A percentile compares a stretch with the other conserved stretches of the same genome.
These are phyloP conservation scores for Lacerta agilis DNA, from an alignment of 2,797 vertebrate genomes.

Conservation along the genomic window DNA sequence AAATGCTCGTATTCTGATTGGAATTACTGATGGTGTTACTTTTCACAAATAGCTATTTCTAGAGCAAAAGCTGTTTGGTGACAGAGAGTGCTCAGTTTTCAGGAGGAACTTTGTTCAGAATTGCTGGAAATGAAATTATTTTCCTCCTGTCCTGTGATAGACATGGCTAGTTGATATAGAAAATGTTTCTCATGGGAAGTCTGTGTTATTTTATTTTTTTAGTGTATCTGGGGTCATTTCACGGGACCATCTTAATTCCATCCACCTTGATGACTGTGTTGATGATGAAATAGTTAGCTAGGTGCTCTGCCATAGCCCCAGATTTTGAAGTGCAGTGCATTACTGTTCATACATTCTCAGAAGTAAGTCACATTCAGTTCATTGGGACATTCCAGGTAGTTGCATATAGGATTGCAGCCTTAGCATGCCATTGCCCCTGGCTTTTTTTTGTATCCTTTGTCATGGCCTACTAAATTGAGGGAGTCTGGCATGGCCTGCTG, in stretches of 20 bases:
- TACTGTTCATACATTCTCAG: neutral
- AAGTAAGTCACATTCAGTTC: neutral
- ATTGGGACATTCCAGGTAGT: neutral
- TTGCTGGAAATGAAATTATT: neutral
- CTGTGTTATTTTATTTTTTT: neutral
- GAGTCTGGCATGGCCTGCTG: too few relatives aligned
- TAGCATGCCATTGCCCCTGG: too few relatives aligned
- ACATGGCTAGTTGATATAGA: neutral
- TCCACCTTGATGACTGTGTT: neutral
- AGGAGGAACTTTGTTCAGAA: neutral
- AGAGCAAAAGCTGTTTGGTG: neutral
- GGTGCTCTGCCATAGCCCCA: neutral
- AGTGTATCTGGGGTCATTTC: neutral
- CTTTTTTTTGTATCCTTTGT: neutral
- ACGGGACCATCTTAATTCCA: neutral
- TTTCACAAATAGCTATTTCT: neutral
- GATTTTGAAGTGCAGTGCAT: neutral
- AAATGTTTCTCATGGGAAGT: neutral
- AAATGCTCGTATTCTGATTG: neutral
- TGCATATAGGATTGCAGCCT: too few relatives aligned
- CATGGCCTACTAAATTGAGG: neutral
- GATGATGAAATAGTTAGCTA: neutral
- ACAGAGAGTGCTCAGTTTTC: neutral
- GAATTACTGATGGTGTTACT: neutral
- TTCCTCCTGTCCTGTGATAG: neutral